Base-by-base conservation (phyloP, 2,113 vertebrate genomes). In the Chaenogobius annularis region DNA sequence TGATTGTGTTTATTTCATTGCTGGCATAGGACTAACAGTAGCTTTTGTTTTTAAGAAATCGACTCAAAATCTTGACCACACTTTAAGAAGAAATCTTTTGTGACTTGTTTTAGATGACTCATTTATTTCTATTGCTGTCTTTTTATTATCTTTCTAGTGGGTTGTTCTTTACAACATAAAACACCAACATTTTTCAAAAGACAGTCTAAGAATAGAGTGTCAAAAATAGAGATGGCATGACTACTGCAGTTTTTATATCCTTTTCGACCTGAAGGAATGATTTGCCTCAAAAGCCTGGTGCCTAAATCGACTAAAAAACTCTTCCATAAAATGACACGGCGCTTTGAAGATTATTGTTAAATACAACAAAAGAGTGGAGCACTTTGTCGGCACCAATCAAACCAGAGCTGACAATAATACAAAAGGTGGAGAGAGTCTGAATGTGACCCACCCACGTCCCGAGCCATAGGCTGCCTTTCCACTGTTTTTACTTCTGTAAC, bases 321-420 rank as follows among this genome's bases (percentile, higher is more conserved):
- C 3, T 52, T 67, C 13, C 14, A 46, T 40, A 61, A 69, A 58
- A 63, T 35, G 17, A 52, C 20, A n/a, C 50, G 31, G 55, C 68
- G 69, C 83, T 85, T 81, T 85, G 81, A 82, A 73, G 75, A 3
- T 75, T 67, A 79, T 84, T 86, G 69, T 86, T 75, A 65, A 69
- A 76, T 75, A 67, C 54, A 80, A 81, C 54, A 67, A 74, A 79
- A 73, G 70, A 85, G 78, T 48, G 79, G 77, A 80, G 59, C 61
- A 22, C 82, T 78, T 82, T 70, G 58, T 80, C 7, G 7, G 46
- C 70, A 65, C 72, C 58, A 62, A 74, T 84, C 78, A 83, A 82
- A 85, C 54, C 67, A 15, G 26, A 80, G 50, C 66, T 70, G 75
- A 83, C 82, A 72, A 66, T 70, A 55, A 69, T 72, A 86, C 73